A percentile compares a stretch with the other conserved stretches of the same genome.
Conservation (phyloP, 2,888 invertebrate species). For the Hetaerina titia region DNA sequence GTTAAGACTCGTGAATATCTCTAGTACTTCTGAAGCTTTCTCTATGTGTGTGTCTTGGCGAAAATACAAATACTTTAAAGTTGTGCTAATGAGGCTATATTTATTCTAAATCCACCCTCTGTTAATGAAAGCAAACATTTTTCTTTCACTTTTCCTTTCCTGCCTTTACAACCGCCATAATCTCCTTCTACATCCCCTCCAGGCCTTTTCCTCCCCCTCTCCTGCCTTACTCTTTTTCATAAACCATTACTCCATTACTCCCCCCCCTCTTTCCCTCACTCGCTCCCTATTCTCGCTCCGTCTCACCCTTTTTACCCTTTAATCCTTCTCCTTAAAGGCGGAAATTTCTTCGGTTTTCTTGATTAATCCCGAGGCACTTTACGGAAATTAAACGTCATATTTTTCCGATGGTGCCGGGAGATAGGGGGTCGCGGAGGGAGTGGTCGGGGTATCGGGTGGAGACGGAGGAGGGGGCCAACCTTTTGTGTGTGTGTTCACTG, state of each 20-base stretch:
- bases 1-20: too few relatives aligned
- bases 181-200: not conserved
- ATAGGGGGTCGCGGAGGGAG: not conserved
- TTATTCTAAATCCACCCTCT: not conserved
- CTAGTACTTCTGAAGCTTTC: too few relatives aligned
- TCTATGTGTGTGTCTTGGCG: not conserved
- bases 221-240: not conserved
- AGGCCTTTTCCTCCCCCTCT: not conserved
- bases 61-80: not conserved
- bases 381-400: constrained; percentile 47
- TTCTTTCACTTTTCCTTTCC: not conserved
- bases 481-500: not conserved
- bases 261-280: not conserved
- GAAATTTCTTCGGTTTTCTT: constrained; percentile 12
- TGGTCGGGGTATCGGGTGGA: not conserved
- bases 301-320: not conserved
- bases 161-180: not conserved
- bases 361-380: constrained; percentile 38
- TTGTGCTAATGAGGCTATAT: not conserved
- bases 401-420: constrained; percentile 17
- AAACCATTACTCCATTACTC: not conserved
- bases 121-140: not conserved
- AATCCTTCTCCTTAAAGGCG: not conserved
- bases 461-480: not conserved
- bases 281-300: not conserved